phyloP scores from a whole-genome alignment of 2,113 vertebrate species.

The Leptobrachium ailaonicum region DNA sequence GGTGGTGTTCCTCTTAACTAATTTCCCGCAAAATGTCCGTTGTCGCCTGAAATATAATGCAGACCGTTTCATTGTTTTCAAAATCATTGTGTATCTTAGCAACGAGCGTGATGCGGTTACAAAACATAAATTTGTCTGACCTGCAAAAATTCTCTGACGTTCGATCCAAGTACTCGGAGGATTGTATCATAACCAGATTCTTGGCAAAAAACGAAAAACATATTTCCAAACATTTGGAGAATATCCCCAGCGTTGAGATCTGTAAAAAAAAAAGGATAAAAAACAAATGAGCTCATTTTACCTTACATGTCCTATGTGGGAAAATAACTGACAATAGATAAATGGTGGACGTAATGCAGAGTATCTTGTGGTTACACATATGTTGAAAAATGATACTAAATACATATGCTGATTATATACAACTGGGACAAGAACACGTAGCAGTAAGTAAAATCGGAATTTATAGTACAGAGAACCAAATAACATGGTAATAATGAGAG shows the following conservation, averaged over 20 bases:
- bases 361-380: too few species aligned
- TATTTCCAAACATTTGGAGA: constrained; percentile 97
- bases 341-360: too few species aligned
- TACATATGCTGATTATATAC: too few species aligned
- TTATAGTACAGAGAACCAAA: too few species aligned
- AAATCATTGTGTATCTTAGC: neutral
- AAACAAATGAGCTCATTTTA: constrained; percentile 17
- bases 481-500: too few species aligned
- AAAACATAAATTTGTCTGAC: constrained; percentile 61
- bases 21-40: neutral
- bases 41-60: neutral
- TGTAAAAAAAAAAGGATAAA: constrained; percentile 59
- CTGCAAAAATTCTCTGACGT: constrained; percentile 96
- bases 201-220: constrained; percentile 99
- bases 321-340: neutral
- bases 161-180: constrained; percentile 91
- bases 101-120: neutral
- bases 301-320: neutral
- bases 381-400: too few species aligned
- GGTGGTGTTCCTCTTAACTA: neutral
- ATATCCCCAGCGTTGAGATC: constrained; percentile 95
- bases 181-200: constrained; percentile 98
- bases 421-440: too few species aligned
- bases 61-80: neutral
- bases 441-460: too few species aligned